phyloP scores from a whole-genome alignment of 2,113 vertebrate genomes.

The Oxygymnocypris stewartii region DNA sequence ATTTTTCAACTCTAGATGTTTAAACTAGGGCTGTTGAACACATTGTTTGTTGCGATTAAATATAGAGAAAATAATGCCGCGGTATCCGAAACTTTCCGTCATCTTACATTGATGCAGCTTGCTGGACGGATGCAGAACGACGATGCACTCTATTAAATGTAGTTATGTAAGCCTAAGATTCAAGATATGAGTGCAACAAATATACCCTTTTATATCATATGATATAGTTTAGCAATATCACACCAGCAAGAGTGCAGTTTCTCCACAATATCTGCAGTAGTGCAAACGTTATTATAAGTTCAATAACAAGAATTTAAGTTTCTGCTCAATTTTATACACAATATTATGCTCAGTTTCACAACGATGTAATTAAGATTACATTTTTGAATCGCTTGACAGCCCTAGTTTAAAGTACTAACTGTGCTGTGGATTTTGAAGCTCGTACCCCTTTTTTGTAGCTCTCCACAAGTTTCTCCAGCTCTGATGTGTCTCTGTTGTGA shows the following conservation, averaged over 20 bases:
- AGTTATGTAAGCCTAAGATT: background rate
- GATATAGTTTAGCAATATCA: background rate
- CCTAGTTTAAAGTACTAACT: background rate
- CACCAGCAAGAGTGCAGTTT: background rate
- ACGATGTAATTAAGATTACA: too few relatives aligned
- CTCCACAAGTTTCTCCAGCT: constrained; percentile 76
- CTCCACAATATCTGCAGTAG: background rate
- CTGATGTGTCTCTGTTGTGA: constrained; percentile 63
- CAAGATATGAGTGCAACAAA: background rate
- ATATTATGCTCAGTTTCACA: too few relatives aligned
- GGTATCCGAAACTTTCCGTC: too few relatives aligned
- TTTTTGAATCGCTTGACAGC: background rate
- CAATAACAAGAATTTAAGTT: background rate
- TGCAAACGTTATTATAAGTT: background rate
- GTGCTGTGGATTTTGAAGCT: background rate
- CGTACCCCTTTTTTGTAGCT: constrained; percentile 76
- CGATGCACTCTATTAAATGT: background rate
- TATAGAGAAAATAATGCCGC: background rate
- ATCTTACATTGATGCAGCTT: background rate
- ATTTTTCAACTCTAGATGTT: background rate
- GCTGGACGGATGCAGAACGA: too few relatives aligned
- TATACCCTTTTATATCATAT: too few relatives aligned
- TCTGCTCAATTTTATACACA: background rate
- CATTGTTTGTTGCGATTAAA: background rate
- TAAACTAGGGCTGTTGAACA: background rate